A percentile compares a stretch with the other conserved stretches of the same genome.
phyloP scores from a whole-genome alignment of 2,888 invertebrate species.

The Leptinotarsa tumamoca region DNA sequence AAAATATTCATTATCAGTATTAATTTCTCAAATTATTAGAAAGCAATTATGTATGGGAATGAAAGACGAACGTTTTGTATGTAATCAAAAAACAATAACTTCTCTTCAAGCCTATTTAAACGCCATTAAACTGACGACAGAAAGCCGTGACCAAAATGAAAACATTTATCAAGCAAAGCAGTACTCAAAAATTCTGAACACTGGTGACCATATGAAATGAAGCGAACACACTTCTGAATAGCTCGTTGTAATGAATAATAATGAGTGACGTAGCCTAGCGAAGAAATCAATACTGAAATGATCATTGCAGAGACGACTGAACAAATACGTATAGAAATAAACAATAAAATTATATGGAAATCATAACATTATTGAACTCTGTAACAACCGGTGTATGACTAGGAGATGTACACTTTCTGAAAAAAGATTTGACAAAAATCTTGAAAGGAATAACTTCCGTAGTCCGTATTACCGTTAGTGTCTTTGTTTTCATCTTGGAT shows the following conservation, averaged over 20 bases:
- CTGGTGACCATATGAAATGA: constrained; percentile 10
- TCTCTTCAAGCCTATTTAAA: constrained; percentile 49
- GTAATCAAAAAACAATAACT: constrained; percentile 47
- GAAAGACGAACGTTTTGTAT: constrained; percentile 45
- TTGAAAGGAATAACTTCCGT: no score
- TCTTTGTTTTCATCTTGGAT: no score
- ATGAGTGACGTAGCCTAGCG: not conserved
- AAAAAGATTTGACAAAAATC: no score
- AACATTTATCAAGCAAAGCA: constrained; percentile 55
- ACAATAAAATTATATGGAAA: no score
- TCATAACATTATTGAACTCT: no score
- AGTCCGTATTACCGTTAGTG: no score
- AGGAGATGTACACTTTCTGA: no score
- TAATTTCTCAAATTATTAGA: not conserved
- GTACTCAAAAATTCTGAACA: constrained; percentile 37
- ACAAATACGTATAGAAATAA: no score
- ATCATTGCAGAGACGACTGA: no score
- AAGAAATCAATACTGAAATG: not conserved
- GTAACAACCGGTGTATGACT: no score
- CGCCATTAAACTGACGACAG: constrained; percentile 50
- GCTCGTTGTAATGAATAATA: constrained; percentile 13
- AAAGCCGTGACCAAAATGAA: constrained; percentile 57
- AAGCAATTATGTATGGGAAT: not conserved
- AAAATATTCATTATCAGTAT: not conserved
- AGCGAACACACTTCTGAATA: constrained; percentile 1